Evolutionary conservation across 2,113 vertebrate species (phyloP).

Genomic region (Myiozetetes cayanensis): DNA sequence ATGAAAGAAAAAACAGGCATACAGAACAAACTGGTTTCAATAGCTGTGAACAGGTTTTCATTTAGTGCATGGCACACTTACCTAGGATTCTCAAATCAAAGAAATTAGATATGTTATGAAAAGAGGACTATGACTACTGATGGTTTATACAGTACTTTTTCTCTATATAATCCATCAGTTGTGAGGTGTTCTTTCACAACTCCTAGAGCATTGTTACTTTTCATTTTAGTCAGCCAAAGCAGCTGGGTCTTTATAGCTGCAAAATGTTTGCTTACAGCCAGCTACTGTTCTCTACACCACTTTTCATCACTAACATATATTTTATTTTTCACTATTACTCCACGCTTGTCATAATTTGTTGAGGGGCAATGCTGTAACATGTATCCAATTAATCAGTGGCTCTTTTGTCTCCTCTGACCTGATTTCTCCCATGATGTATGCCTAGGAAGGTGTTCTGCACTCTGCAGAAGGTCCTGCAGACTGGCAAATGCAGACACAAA

Average conservation of each 20-base stretch:
- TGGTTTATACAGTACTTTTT: neutral
- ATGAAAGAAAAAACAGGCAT: slow-evolving; percentile 20
- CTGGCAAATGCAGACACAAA: neutral
- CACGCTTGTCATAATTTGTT: neutral
- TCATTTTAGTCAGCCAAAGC: slow-evolving; percentile 44
- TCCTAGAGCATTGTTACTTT: slow-evolving; percentile 25
- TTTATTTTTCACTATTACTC: slow-evolving; percentile 8
- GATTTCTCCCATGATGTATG: neutral
- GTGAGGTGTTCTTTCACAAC: slow-evolving; percentile 15
- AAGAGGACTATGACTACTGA: neutral
- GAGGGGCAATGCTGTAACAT: neutral
- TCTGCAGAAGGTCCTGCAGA: neutral
- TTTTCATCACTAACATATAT: slow-evolving; percentile 35
- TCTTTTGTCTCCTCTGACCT: neutral
- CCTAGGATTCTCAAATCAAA: neutral
- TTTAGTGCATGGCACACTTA: neutral
- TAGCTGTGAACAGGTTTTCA: slow-evolving; percentile 13
- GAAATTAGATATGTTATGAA: neutral
- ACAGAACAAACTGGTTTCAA: slow-evolving; percentile 23
- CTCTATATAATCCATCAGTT: neutral
- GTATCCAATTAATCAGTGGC: neutral
- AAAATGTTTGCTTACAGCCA: slow-evolving; percentile 36
- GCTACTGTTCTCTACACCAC: slow-evolving; percentile 1
- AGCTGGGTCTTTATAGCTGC: slow-evolving; percentile 43
- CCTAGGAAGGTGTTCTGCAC: neutral